Base-by-base conservation (phyloP, 1,140 invertebrate genomes). In the Asbolus verrucosus region DNA sequence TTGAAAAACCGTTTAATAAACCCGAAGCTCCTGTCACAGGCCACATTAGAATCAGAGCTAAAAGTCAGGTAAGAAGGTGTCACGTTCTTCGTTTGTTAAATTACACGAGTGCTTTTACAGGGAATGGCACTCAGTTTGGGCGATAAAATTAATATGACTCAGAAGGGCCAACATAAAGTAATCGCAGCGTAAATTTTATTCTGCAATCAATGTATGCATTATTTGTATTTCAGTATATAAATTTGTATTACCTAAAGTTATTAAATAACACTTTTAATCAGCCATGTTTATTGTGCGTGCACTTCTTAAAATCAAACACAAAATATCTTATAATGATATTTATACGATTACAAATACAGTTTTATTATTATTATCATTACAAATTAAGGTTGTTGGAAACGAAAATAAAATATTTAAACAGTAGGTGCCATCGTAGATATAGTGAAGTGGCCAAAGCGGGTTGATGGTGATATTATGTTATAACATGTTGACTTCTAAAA, bases 81-180 rank as follows among this genome's bases (percentile, higher is more conserved):
- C n/a, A n/a, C n/a, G n/a, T n/a, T n/a, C n/a, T n/a, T n/a, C n/a
- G n/a, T n/a, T n/a, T n/a, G n/a, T n/a, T n/a, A n/a, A 31, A 30
- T 18, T 5, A 5, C 33, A 38, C 9, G n/a, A 43, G 6, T 41
- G n/a, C 13, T 14, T 15, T 76, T 87, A 24, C 82, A 95, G 93
- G 97, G 96, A 38, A 98, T 98, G 96, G 96, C 97, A 1, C 83
- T 98, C 2, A 96, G 95, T 78, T 87, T 98, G 71, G 96, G 96
- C 18, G 96, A 98, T 81, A 98, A 98, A 84, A 97, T 98, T 70
- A 98, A 95, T 84, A 88, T 91, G 78, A 94, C 94, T 66, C 96
- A 98, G 61, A 80, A 80, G 82, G 95, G 94, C 80, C 81, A 84
- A 13, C 83, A 86, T 60, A 84, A 88, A 61, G 83, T 87, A 31